Conservation (phyloP, 2,113 vertebrate species). For the Hyperoodon ampullatus region DNA sequence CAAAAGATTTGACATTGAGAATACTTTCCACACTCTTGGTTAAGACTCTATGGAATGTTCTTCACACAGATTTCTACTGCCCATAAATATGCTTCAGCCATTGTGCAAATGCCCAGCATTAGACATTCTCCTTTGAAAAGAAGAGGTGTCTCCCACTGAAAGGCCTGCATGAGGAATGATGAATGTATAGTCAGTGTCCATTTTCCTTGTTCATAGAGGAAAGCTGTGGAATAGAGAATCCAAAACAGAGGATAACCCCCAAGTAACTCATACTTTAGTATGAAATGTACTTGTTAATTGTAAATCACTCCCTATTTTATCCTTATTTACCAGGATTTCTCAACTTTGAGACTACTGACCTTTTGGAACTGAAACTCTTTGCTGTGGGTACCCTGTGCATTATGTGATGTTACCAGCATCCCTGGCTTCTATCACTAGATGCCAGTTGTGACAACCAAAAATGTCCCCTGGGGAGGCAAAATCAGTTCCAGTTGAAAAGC, state of each 20-base stretch:
- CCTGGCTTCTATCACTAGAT: neutral
- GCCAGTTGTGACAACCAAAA: neutral
- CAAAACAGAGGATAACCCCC: neutral
- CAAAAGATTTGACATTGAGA: neutral
- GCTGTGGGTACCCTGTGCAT: neutral
- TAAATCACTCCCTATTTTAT: neutral
- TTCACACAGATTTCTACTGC: neutral
- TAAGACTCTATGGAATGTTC: neutral
- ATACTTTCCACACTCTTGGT: neutral
- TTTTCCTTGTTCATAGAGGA: neutral
- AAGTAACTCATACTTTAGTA: neutral
- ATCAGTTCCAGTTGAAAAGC: constrained; percentile 7
- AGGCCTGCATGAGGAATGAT: neutral
- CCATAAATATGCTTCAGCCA: neutral
- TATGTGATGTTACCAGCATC: neutral
- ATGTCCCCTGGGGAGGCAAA: neutral
- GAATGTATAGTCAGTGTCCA: neutral
- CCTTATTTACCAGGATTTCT: neutral
- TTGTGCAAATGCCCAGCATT: neutral
- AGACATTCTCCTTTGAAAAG: neutral
- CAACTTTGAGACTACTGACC: neutral
- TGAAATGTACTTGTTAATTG: constrained; percentile 15
- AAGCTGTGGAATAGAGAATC: neutral
- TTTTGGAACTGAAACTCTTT: neutral
- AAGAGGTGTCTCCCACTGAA: neutral